phyloP scores from a whole-genome alignment of 2,113 vertebrate species.

The Psilopogon haemacephalus region DNA sequence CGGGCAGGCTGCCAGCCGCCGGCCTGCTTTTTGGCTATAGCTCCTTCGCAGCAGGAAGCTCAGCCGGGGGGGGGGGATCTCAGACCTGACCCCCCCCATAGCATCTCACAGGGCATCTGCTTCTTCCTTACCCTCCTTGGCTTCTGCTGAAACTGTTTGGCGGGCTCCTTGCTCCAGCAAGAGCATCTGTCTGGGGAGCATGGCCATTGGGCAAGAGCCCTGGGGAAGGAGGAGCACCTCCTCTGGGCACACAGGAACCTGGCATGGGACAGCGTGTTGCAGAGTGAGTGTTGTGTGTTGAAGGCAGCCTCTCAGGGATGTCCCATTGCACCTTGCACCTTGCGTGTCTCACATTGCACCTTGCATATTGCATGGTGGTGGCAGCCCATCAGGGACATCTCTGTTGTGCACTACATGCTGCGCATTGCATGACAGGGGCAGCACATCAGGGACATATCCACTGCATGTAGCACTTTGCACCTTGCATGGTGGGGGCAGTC shows the following conservation, averaged over 20 bases:
- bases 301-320: not conserved
- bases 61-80: not conserved
- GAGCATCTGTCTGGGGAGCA: not conserved
- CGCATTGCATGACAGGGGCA: not conserved
- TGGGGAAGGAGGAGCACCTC: fast-evolving
- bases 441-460: not conserved
- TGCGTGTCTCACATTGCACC: not conserved
- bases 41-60: slow-evolving; percentile 50
- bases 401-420: not conserved
- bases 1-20: slow-evolving; percentile 58
- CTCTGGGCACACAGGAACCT: not conserved
- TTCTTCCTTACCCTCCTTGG: not conserved
- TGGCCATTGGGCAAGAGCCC: fast-evolving
- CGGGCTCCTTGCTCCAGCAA: not conserved
- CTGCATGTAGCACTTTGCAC: not conserved
- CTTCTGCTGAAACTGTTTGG: not conserved
- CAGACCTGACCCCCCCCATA: not conserved
- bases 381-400: not conserved
- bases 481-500: not conserved
- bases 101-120: slow-evolving; percentile 6
- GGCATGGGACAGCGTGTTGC: not conserved
- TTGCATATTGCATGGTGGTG: too few relatives aligned
- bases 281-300: too few relatives aligned
- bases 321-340: not conserved
- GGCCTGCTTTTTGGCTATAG: slow-evolving; percentile 34